These are phyloP conservation scores for Drosophila paramelanica DNA, from an alignment of 2,888 invertebrate genomes.

Conservation along the genomic window DNA sequence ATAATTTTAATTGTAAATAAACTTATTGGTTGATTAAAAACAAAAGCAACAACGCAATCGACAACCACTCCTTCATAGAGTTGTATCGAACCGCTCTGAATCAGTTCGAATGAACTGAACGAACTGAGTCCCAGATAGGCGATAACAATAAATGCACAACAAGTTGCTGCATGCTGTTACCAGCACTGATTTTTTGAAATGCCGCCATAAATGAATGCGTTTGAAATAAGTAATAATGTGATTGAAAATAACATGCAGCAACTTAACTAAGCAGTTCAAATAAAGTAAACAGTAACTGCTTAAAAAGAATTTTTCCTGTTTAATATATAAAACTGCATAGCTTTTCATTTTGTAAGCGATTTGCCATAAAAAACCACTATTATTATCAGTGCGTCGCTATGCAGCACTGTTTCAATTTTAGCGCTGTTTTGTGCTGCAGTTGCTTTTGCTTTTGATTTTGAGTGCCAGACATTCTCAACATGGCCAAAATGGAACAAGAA, in stretches of 20 bases:
- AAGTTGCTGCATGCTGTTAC: background rate
- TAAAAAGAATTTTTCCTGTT: background rate
- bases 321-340: background rate
- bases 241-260: no score
- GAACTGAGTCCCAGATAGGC: slow-evolving; percentile 3
- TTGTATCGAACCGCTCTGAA: no score
- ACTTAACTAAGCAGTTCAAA: background rate
- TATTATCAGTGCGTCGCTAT: slow-evolving; percentile 16
- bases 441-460: slow-evolving; percentile 31
- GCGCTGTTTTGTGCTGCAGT: slow-evolving; percentile 47
- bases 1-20: slow-evolving; percentile 35
- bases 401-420: slow-evolving; percentile 42
- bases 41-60: slow-evolving; percentile 36
- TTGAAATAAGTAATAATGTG: background rate
- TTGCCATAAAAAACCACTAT: slow-evolving; percentile 21
- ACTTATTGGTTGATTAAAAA: slow-evolving; percentile 29
- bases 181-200: slow-evolving; percentile 17
- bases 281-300: background rate
- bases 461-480: slow-evolving; percentile 28
- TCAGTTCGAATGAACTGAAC: no score
- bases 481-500: slow-evolving; percentile 62
- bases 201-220: slow-evolving; percentile 16
- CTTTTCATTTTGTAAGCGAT: background rate
- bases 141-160: slow-evolving; percentile 32
- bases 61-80: slow-evolving; percentile 63